These are phyloP conservation scores for Pseudotriccus pelzelni DNA, from an alignment of 2,797 vertebrate genomes.

Conservation along the genomic window DNA sequence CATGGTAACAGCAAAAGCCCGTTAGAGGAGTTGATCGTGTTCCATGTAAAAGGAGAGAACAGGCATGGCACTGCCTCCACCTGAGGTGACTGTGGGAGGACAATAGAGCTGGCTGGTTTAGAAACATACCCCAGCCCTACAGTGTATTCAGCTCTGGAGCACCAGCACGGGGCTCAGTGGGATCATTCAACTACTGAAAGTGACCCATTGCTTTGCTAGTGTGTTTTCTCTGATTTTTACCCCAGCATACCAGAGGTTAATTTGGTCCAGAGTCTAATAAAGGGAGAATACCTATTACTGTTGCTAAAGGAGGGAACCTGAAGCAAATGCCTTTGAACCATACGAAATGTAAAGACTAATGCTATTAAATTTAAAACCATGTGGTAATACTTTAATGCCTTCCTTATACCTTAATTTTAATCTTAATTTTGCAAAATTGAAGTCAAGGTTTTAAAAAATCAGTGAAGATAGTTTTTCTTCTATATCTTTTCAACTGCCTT, in stretches of 20 bases:
- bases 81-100: background rate
- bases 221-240: background rate
- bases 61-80: background rate
- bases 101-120: background rate
- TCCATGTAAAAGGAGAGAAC: background rate
- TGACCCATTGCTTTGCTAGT: background rate
- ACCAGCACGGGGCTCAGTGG: background rate
- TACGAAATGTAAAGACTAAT: background rate
- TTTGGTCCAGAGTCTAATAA: background rate
- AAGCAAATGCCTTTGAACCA: background rate
- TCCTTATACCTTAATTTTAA: background rate
- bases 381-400: background rate
- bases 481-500: background rate
- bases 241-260: background rate
- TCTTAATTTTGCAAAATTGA: background rate
- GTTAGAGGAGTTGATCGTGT: accelerated
- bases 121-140: background rate
- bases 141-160: background rate
- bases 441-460: background rate
- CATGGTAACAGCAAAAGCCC: accelerated
- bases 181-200: background rate
- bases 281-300: background rate
- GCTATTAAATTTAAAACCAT: background rate
- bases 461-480: background rate
- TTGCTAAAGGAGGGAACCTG: background rate